Conservation (phyloP, 2,888 invertebrate genomes). For the Parochlus steinenii region DNA sequence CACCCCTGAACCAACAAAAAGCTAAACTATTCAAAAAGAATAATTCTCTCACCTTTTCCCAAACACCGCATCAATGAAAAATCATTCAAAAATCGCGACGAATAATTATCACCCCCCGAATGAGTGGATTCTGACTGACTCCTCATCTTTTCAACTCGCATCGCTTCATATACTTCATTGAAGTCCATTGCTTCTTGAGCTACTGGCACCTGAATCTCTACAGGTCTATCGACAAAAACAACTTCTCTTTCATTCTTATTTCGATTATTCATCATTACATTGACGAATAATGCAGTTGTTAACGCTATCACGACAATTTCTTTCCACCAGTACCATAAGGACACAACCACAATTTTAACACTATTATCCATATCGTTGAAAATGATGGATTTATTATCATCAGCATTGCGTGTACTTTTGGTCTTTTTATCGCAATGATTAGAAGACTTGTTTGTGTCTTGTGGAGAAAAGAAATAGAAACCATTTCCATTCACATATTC, state of each 20-base stretch:
- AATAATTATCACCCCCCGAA: constrained; percentile 17
- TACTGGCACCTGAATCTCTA: constrained; percentile 26
- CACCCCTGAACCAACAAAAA: no score
- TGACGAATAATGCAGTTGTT: constrained; percentile 51
- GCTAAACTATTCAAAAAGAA: no score
- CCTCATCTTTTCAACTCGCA: constrained; percentile 16
- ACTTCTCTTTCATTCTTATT: constrained; percentile 21
- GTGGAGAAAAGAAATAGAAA: constrained; percentile 52
- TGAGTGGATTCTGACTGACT: not conserved
- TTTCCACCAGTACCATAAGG: constrained; percentile 72
- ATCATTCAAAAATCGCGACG: constrained; percentile 61
- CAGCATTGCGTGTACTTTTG: constrained; percentile 20
- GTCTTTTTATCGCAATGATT: constrained; percentile 28
- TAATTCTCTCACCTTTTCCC: no score
- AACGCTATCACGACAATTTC: constrained; percentile 63
- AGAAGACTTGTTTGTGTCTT: constrained; percentile 31
- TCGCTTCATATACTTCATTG: constrained; percentile 22
- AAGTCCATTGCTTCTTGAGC: constrained; percentile 23
- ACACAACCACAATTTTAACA: constrained; percentile 51
- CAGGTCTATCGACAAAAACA: constrained; percentile 28
- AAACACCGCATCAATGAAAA: constrained; percentile 68
- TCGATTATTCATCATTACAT: constrained; percentile 37
- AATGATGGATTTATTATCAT: constrained; percentile 20
- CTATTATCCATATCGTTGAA: constrained; percentile 39
- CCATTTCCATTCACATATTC: constrained; percentile 63